Percentiles rank a stretch among this genome's conserved stretches.
These are phyloP conservation scores for Amblyopsis hoosieri DNA, from an alignment of 2,797 vertebrate genomes.

Conservation along the genomic window DNA sequence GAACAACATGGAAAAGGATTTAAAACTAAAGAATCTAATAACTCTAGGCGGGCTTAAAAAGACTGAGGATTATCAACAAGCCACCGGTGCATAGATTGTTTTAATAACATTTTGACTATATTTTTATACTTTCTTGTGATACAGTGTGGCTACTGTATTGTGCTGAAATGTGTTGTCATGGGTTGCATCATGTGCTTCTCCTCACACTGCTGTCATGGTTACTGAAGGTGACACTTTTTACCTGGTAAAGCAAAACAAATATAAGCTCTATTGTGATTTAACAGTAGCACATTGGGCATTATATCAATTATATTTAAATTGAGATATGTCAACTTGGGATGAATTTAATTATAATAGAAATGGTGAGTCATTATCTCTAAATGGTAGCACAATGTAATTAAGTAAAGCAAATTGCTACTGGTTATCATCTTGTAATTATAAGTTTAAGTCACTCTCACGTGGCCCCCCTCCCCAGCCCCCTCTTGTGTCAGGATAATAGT, in stretches of 20 bases:
- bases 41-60: too few relatives aligned
- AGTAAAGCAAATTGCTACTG: slow-evolving; percentile 53
- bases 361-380: slow-evolving; percentile 48
- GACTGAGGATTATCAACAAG: too few relatives aligned
- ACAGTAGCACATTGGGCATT: slow-evolving; percentile 28
- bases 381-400: slow-evolving; percentile 52
- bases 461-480: background rate
- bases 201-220: too few relatives aligned
- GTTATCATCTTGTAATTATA: slow-evolving; percentile 60
- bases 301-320: slow-evolving; percentile 38
- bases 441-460: slow-evolving; percentile 27
- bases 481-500: slow-evolving; percentile 7
- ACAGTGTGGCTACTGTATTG: too few relatives aligned
- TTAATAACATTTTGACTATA: too few relatives aligned
- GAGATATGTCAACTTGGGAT: slow-evolving; percentile 38
- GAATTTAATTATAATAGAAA: slow-evolving; percentile 42
- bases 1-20: too few relatives aligned
- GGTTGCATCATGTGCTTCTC: too few relatives aligned
- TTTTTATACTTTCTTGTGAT: too few relatives aligned
- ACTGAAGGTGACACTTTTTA: too few relatives aligned
- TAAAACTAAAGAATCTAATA: too few relatives aligned
- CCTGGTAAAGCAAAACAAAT: background rate
- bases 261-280: slow-evolving; percentile 32
- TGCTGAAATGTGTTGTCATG: too few relatives aligned
- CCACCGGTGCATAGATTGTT: too few relatives aligned